Conservation (phyloP, 2,888 invertebrate species). For the Drosophila affinis region DNA sequence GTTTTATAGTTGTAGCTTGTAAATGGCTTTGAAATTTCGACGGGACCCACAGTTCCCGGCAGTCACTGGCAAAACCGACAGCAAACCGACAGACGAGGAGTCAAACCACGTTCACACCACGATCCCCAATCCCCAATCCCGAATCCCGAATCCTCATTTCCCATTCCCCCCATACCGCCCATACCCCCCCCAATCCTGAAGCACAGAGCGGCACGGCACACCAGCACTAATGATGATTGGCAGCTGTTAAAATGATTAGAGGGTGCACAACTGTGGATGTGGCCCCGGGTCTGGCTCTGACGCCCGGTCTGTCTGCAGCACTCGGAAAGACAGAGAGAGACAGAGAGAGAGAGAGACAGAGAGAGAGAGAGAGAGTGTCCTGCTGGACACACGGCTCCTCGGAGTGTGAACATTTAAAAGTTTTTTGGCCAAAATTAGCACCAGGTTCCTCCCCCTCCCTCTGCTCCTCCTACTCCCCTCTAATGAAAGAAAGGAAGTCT, state of each 20-base stretch:
- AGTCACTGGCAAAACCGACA: background rate
- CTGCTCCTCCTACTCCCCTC: no score
- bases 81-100: background rate
- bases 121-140: conserved; percentile 4
- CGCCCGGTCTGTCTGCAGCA: background rate
- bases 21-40: conserved; percentile 60
- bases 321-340: background rate
- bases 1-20: conserved; percentile 74
- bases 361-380: no score
- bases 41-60: background rate
- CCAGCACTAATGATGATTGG: conserved; percentile 74
- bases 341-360: no score
- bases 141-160: no score
- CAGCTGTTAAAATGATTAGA: conserved; percentile 78
- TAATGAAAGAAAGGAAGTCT: conserved; percentile 8
- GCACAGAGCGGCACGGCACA: background rate
- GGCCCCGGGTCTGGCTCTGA: background rate
- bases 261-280: conserved; percentile 45
- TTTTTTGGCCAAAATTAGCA: background rate
- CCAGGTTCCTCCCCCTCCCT: background rate
- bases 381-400: conserved; percentile 3
- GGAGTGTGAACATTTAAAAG: conserved; percentile 4
- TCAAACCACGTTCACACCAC: conserved; percentile 17
- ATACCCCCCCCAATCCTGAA: no score
- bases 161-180: no score